Evolutionary conservation across 1,140 invertebrate species (phyloP).

Genomic region (Harlomillsia oculata): DNA sequence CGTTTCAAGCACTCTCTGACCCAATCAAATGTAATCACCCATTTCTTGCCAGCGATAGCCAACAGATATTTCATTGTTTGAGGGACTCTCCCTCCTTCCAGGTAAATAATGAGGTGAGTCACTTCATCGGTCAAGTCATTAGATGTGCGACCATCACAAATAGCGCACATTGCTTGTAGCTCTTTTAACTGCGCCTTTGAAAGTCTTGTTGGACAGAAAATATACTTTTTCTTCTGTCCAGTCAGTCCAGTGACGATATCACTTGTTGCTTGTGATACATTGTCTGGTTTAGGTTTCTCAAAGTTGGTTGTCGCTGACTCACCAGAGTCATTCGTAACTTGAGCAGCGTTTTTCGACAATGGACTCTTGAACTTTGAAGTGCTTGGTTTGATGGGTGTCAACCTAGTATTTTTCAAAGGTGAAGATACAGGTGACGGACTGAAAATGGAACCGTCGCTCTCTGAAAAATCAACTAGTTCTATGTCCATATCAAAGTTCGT

Average conservation of each 20-base stretch:
- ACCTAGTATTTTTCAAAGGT: not conserved
- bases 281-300: not conserved
- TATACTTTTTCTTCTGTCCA: not conserved
- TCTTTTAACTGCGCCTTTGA: not conserved
- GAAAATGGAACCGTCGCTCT: too few species aligned
- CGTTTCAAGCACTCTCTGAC: slow-evolving; percentile 19
- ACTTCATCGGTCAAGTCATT: slow-evolving; percentile 16
- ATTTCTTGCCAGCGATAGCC: slow-evolving; percentile 31
- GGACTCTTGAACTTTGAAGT: not conserved
- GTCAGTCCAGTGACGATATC: too few species aligned
- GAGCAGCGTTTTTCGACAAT: not conserved
- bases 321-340: not conserved
- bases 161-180: slow-evolving; percentile 14
- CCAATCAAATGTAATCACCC: slow-evolving; percentile 27
- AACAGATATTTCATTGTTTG: slow-evolving; percentile 32
- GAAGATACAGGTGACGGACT: too few species aligned
- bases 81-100: slow-evolving; percentile 16
- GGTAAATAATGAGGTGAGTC: slow-evolving; percentile 23
- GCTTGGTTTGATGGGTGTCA: not conserved
- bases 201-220: slow-evolving; percentile 30
- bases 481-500: too few species aligned
- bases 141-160: slow-evolving; percentile 8
- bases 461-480: too few species aligned
- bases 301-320: not conserved
- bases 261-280: not conserved